Evolutionary conservation across 2,888 invertebrate species (phyloP), one percentile per base, ranked within the genome.

Genomic region (Eledone cirrhosa): DNA sequence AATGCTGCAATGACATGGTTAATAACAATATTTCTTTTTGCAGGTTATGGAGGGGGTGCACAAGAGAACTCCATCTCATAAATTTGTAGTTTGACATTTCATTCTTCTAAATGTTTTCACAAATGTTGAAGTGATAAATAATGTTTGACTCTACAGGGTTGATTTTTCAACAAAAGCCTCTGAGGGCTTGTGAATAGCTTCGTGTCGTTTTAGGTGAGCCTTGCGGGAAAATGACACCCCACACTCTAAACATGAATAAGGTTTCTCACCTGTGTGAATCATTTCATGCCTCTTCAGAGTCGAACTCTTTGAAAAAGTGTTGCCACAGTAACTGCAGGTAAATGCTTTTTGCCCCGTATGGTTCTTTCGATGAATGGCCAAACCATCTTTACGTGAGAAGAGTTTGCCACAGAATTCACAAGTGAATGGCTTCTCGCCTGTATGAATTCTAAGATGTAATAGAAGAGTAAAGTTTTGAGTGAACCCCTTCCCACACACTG

Each of bases 251-350:
- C 74, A 74, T 5, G 29, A 24, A n/a, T 33, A 74, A 1, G 74
- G 74, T 41, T 74, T 74, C 74, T 74, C 74, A 22, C 74, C 74
- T 22, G 74, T 74, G 14, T 74, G 74, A 29, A 31, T 67, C 31
- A 27, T 67, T 31, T 29, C 31, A 27, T 67, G 67, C 67, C 67
- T 27, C 67, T 29, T 27, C 19, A 67, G 67, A 67, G 31, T 67
- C 31, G 67, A 67, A 29, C 65, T 65, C 65, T 65, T 27, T 29
- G 65, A 65, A 19, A 65, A 65, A 65, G 27, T 27, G 14, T 27
- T 19, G 4, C 65, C 27, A 27, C 65, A 65, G 4, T 29, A 14
- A 7, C 29, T 29, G 29, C 65, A 65, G 29, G 27, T 27, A 65
- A 65, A 65, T 27, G 65, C 27, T 29, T 65, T 65, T 11, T 65